These are phyloP conservation scores for Plebejus melissa DNA, from an alignment of 2,888 invertebrate genomes.

Conservation along the genomic window DNA sequence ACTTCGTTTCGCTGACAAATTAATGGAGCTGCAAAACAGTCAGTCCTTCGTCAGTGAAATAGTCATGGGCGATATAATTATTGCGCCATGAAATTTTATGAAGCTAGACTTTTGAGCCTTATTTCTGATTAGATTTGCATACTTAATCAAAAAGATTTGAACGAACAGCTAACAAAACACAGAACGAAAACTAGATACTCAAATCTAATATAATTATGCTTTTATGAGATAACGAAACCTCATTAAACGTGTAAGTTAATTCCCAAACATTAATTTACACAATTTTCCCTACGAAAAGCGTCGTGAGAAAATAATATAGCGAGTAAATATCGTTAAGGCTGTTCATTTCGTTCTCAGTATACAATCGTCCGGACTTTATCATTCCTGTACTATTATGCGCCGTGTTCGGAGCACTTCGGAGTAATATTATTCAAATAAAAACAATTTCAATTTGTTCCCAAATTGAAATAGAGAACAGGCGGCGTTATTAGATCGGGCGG, in stretches of 20 bases:
- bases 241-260: neutral
- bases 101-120: too few species aligned
- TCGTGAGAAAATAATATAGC: slow-evolving; percentile 16
- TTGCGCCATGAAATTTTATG: too few species aligned
- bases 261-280: slow-evolving; percentile 2
- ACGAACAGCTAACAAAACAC: neutral
- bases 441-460: slow-evolving; percentile 79
- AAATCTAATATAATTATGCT: neutral
- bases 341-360: slow-evolving; percentile 20
- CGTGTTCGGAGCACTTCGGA: slow-evolving; percentile 34
- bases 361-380: slow-evolving; percentile 26
- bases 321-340: slow-evolving; percentile 4
- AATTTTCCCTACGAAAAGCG: neutral
- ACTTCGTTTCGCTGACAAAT: too few species aligned
- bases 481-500: slow-evolving; percentile 76
- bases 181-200: neutral
- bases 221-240: neutral
- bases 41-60: too few species aligned
- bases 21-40: too few species aligned
- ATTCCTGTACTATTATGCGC: slow-evolving; percentile 19
- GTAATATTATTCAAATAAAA: slow-evolving; percentile 79
- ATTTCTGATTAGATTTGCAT: too few species aligned
- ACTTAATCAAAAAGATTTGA: too few species aligned
- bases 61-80: too few species aligned
- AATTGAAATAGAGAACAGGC: slow-evolving; percentile 78